Evolutionary conservation across 2,113 vertebrate genomes (phyloP).

Genomic region (Tylochromis polylepis): DNA sequence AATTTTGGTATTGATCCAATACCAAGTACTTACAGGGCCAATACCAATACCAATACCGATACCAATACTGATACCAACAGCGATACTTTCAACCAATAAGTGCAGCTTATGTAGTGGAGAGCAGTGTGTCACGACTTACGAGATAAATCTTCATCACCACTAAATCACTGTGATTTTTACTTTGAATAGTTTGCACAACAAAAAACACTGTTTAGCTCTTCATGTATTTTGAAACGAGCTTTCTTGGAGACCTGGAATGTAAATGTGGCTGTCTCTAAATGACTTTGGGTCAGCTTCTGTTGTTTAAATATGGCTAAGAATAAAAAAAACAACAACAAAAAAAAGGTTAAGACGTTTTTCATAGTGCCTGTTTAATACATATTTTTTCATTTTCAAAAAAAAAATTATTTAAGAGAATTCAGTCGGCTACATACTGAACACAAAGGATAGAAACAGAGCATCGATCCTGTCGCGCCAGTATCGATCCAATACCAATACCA

Average conservation of each 20-base stretch:
- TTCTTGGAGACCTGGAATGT: not conserved
- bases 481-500: not conserved
- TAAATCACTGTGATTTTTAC: not conserved
- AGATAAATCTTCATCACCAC: not conserved
- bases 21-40: not conserved
- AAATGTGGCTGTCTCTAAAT: not conserved
- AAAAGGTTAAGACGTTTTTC: not conserved
- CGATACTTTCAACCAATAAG: not conserved
- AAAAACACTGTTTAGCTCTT: not conserved
- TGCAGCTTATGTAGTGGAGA: not conserved
- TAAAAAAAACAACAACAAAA: too few species aligned
- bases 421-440: not conserved
- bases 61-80: not conserved
- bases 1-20: not conserved
- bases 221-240: not conserved
- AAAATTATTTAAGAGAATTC: not conserved
- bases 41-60: not conserved
- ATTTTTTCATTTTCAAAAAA: not conserved
- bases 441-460: not conserved
- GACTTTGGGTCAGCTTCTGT: not conserved
- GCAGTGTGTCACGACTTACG: not conserved
- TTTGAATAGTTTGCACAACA: not conserved
- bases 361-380: too few species aligned
- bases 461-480: not conserved
- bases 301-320: too few species aligned